Evolutionary conservation across 2,888 invertebrate species (phyloP).

Genomic region (Tigriopus californicus): DNA sequence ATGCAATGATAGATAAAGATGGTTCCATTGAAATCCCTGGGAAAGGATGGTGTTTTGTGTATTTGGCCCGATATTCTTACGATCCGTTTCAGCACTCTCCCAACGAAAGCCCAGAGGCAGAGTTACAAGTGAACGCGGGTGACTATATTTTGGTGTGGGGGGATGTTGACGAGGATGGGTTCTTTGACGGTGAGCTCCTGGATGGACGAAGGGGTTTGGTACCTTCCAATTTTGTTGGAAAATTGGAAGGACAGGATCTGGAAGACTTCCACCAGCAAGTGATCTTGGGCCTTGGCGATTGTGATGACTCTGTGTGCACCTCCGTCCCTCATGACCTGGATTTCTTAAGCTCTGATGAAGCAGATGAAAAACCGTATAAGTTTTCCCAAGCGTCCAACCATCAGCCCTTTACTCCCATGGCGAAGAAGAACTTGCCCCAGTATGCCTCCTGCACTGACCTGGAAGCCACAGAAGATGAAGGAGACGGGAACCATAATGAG

Average conservation of each 20-base stretch:
- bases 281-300: conserved; percentile 38
- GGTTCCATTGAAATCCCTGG: conserved; percentile 87
- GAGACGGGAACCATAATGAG: not conserved
- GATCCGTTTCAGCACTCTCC: conserved; percentile 50
- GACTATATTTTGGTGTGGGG: conserved; percentile 94
- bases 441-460: conserved; percentile 16
- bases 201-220: conserved; percentile 85
- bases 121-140: conserved; percentile 75
- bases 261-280: conserved; percentile 76
- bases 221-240: conserved; percentile 86
- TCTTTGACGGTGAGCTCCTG: conserved; percentile 81
- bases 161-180: conserved; percentile 47
- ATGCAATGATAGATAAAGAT: conserved; percentile 6
- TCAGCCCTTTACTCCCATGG: not conserved
- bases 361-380: conserved; percentile 1
- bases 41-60: conserved; percentile 78
- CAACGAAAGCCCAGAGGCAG: conserved; percentile 81
- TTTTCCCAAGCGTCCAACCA: not conserved
- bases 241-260: conserved; percentile 71
- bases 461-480: conserved; percentile 15
- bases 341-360: conserved; percentile 20
- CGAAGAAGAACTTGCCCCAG: not conserved
- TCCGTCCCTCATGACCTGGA: conserved; percentile 24
- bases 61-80: conserved; percentile 52
- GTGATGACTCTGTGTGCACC: conserved; percentile 30